These are phyloP conservation scores for Astreopora myriophthalma DNA, from an alignment of 64 coral and sea anemone genomes.

Conservation along the genomic window DNA sequence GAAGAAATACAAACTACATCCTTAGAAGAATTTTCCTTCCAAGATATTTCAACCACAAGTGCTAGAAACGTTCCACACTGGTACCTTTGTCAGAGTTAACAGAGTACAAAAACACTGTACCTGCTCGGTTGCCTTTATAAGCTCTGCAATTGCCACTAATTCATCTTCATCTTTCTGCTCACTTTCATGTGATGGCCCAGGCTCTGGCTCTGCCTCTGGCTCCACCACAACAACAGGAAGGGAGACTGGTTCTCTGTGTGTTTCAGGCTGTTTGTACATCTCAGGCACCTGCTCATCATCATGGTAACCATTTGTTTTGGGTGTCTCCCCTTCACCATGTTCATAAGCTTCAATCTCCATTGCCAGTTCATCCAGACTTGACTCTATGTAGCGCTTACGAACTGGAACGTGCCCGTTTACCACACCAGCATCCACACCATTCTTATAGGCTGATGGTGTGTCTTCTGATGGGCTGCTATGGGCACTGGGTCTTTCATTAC, in stretches of 20 bases:
- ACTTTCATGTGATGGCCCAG: not conserved
- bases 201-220: not conserved
- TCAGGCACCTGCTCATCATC: not conserved
- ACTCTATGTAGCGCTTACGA: conserved; percentile 78
- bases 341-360: conserved; percentile 89
- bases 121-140: not conserved
- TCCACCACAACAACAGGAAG: not conserved
- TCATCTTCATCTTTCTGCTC: not conserved
- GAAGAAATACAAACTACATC: too few relatives aligned
- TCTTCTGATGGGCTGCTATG: conserved; percentile 33
- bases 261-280: not conserved
- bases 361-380: conserved; percentile 91
- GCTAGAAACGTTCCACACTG: too few relatives aligned
- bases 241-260: not conserved
- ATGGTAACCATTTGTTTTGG: not conserved
- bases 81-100: too few relatives aligned
- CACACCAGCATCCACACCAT: conserved; percentile 3
- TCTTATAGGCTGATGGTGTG: not conserved
- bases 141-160: not conserved
- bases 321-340: not conserved
- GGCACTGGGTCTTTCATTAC: conserved; percentile 1
- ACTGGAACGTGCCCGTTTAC: conserved; percentile 55
- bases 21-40: too few relatives aligned
- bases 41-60: too few relatives aligned
- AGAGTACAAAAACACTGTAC: not conserved